Evolutionary conservation across 2,888 invertebrate species (phyloP).

Genomic region (Ischnura elegans): DNA sequence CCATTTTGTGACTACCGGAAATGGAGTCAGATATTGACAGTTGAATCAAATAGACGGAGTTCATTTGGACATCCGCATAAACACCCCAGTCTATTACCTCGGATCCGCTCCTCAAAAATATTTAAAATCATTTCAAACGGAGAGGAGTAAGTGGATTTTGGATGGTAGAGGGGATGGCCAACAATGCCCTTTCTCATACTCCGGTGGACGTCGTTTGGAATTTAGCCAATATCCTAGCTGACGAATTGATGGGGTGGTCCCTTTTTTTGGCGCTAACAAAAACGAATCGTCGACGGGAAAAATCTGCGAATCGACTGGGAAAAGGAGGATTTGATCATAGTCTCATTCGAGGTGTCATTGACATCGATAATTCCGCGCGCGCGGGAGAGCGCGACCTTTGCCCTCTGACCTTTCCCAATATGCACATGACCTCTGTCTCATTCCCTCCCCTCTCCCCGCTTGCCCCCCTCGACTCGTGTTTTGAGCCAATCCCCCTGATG

Average conservation of each 20-base stretch:
- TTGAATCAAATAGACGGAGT: background rate
- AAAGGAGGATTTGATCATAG: slow-evolving; percentile 10
- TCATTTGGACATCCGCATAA: background rate
- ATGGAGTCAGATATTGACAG: background rate
- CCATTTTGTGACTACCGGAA: background rate
- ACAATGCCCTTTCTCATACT: slow-evolving; percentile 4
- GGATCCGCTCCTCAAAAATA: background rate
- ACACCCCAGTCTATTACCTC: background rate
- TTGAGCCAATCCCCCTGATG: background rate
- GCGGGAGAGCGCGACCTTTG: slow-evolving; percentile 16
- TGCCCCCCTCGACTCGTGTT: background rate
- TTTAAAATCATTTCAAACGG: background rate
- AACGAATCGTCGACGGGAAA: background rate
- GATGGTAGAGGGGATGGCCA: background rate
- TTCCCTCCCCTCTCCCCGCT: background rate
- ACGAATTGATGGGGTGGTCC: background rate
- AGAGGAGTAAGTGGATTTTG: background rate
- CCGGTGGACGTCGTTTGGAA: background rate
- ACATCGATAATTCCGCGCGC: background rate
- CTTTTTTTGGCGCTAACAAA: background rate
- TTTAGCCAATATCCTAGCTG: background rate
- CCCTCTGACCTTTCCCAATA: slow-evolving; percentile 35
- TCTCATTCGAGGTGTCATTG: slow-evolving; percentile 29
- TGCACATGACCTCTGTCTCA: background rate
- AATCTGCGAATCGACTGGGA: background rate